Evolutionary conservation across 2,888 invertebrate genomes (phyloP).

Genomic region (Amiota minor): DNA sequence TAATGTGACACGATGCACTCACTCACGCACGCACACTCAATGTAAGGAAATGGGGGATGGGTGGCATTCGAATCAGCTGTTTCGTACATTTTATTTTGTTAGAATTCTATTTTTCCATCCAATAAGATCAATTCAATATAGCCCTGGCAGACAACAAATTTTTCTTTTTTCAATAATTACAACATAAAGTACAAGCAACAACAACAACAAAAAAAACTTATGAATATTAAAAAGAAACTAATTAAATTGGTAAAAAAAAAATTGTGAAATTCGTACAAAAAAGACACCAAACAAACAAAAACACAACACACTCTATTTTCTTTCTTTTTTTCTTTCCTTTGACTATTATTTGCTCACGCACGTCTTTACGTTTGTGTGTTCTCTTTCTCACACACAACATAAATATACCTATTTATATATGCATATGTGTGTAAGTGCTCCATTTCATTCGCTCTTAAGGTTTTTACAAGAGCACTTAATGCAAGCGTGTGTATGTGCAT

Average conservation of each 20-base stretch:
- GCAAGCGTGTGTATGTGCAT: background rate
- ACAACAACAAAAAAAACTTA: background rate
- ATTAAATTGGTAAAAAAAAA: background rate
- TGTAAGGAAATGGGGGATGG: too few species aligned
- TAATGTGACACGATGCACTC: slow-evolving; percentile 29
- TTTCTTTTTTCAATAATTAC: too few species aligned
- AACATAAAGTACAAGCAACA: background rate
- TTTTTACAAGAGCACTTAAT: background rate
- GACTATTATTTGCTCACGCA: slow-evolving; percentile 59
- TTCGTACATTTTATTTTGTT: too few species aligned
- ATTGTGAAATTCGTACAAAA: background rate
- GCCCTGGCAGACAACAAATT: too few species aligned
- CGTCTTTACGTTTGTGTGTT: background rate
- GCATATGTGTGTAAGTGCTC: background rate
- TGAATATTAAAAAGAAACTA: background rate
- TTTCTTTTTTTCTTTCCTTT: slow-evolving; percentile 58
- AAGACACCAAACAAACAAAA: background rate
- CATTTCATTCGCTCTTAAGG: background rate
- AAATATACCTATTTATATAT: background rate
- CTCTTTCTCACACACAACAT: slow-evolving; percentile 10
- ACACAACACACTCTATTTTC: background rate
- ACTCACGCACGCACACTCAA: background rate
- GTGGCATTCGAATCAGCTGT: too few species aligned
- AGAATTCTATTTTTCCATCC: too few species aligned
- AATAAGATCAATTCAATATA: too few species aligned